These are phyloP conservation scores for Brachyopa scutellaris DNA, from an alignment of 2,888 invertebrate genomes.

Conservation along the genomic window DNA sequence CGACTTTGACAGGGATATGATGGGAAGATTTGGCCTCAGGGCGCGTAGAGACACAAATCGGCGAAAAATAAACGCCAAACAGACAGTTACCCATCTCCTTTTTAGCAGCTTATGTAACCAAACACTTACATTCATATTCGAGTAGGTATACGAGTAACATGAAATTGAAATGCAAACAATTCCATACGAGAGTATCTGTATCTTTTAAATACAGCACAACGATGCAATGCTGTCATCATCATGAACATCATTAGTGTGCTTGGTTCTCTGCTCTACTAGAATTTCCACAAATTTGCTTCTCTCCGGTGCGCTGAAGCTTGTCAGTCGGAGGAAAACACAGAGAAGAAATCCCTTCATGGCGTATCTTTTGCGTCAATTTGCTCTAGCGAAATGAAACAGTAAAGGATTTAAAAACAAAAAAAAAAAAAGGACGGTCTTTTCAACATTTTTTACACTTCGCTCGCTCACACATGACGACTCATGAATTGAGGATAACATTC, in stretches of 20 bases:
- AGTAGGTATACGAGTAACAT: too few species aligned
- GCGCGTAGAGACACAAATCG: background rate
- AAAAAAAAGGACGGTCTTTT: background rate
- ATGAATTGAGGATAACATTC: constrained; percentile 17
- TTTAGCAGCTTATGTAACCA: constrained; percentile 25
- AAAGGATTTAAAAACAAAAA: background rate
- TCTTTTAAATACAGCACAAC: constrained; percentile 11
- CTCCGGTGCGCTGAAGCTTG: constrained; percentile 9
- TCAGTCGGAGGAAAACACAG: background rate
- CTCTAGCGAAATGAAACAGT: background rate
- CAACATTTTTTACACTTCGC: constrained; percentile 1
- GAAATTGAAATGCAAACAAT: constrained; percentile 24
- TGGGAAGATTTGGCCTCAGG: background rate
- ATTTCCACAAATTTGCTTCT: constrained; percentile 26
- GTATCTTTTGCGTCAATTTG: background rate
- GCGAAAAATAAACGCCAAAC: background rate
- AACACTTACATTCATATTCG: too few species aligned
- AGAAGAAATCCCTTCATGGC: constrained; percentile 19
- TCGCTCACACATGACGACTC: constrained; percentile 1
- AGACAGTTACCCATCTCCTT: constrained; percentile 18
- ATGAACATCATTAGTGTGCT: constrained; percentile 29
- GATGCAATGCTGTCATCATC: too few species aligned
- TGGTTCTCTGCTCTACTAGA: constrained; percentile 20
- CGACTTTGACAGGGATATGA: constrained; percentile 32
- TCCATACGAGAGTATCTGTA: background rate